Percentiles rank a stretch among this genome's conserved stretches.
Evolutionary conservation across 2,797 vertebrate genomes (phyloP).

Genomic region (Calcarius lapponicus): DNA sequence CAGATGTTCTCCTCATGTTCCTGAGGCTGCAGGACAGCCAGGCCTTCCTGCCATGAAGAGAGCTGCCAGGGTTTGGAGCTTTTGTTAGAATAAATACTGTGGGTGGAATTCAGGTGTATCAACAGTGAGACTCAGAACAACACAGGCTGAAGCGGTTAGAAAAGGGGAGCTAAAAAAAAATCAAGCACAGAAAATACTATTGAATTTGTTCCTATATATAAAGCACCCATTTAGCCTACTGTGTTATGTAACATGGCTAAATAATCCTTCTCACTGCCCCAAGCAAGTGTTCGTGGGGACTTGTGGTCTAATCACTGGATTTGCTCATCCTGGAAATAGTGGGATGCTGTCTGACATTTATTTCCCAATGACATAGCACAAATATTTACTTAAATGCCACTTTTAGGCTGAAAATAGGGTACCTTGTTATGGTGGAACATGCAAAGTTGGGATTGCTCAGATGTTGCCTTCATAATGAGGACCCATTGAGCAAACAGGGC

Average conservation of each 20-base stretch:
- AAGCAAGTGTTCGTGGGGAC: not conserved
- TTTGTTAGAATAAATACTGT: not conserved
- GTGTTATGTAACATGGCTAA: not conserved
- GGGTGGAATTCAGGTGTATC: not conserved
- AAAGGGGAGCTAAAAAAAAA: not conserved
- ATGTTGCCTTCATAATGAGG: not conserved
- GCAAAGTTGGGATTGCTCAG: not conserved
- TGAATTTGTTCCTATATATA: not conserved
- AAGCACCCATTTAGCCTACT: not conserved
- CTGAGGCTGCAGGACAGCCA: not conserved
- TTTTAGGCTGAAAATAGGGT: constrained; percentile 28
- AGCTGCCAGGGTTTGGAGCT: not conserved
- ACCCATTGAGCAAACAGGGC: not conserved
- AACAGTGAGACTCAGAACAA: not conserved
- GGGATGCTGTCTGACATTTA: constrained; percentile 23
- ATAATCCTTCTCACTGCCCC: not conserved
- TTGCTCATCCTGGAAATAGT: constrained; percentile 25
- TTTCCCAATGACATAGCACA: constrained; percentile 23
- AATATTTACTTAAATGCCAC: constrained; percentile 44
- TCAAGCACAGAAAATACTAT: not conserved
- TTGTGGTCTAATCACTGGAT: constrained; percentile 10
- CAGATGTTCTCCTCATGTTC: not conserved
- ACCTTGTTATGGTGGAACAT: not conserved
- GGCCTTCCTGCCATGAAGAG: not conserved
- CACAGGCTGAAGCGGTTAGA: not conserved